These are phyloP conservation scores for Trachelus troglodyta DNA, from an alignment of 2,888 invertebrate genomes.

Conservation along the genomic window DNA sequence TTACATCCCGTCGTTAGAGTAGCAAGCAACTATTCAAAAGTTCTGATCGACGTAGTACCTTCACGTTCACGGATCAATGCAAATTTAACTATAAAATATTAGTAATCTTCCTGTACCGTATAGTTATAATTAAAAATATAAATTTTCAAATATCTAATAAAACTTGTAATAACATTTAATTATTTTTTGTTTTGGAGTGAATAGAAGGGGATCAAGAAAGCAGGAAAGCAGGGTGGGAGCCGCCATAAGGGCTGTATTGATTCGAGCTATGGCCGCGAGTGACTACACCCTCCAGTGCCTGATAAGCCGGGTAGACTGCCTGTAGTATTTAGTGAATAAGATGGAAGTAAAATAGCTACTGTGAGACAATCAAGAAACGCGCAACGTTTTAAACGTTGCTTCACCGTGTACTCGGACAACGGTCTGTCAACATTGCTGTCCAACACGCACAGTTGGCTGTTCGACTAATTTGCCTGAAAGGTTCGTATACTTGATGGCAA, in stretches of 20 bases:
- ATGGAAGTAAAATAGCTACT: conserved; percentile 22
- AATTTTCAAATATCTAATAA: background rate
- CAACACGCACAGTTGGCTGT: background rate
- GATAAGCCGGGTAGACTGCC: background rate
- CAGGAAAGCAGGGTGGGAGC: conserved; percentile 25
- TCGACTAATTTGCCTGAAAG: background rate
- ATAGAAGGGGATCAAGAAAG: background rate
- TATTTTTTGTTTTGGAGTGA: background rate
- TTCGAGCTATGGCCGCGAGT: conserved; percentile 56
- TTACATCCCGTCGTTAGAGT: background rate
- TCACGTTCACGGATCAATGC: background rate
- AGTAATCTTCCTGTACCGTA: background rate
- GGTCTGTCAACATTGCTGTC: background rate
- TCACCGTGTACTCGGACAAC: background rate
- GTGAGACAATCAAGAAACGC: background rate
- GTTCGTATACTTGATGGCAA: background rate
- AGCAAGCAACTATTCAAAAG: background rate
- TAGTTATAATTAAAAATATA: background rate
- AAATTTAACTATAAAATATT: background rate
- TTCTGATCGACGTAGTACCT: background rate
- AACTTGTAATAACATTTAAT: background rate
- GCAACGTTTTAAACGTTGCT: background rate
- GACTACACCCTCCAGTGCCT: conserved; percentile 4
- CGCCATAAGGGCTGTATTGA: conserved; percentile 55
- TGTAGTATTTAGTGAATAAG: conserved; percentile 7